These are phyloP conservation scores for Dryadula phaetusa DNA, from an alignment of 2,888 invertebrate genomes.

Conservation along the genomic window DNA sequence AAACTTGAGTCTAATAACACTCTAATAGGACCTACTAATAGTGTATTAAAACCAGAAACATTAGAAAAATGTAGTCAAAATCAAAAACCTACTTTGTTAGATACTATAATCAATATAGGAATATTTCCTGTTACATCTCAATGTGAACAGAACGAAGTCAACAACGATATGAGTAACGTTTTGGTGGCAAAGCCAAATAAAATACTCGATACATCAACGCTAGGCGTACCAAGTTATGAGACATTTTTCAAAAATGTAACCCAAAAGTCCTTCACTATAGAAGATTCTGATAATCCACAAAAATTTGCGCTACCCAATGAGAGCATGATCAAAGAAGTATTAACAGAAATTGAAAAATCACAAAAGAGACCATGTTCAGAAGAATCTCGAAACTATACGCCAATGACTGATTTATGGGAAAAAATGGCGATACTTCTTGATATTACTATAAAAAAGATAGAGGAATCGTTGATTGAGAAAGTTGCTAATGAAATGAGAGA, in stretches of 20 bases:
- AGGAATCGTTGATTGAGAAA: conserved; percentile 62
- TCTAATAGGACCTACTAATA: conserved; percentile 47
- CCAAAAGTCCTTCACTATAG: conserved; percentile 51
- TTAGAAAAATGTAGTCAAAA: conserved; percentile 16
- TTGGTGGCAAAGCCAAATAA: conserved; percentile 42
- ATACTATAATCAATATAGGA: conserved; percentile 56
- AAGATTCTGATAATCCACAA: conserved; percentile 44
- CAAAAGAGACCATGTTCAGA: conserved; percentile 52
- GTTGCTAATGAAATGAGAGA: conserved; percentile 62
- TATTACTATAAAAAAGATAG: conserved; percentile 37
- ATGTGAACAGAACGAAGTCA: conserved; percentile 3
- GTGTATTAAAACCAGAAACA: conserved; percentile 13
- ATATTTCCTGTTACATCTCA: conserved; percentile 48
- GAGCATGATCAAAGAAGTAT: conserved; percentile 53
- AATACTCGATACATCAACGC: conserved; percentile 41
- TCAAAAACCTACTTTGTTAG: conserved; percentile 47
- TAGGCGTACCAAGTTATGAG: conserved; percentile 43
- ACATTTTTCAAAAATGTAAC: conserved; percentile 50
- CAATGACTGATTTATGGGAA: conserved; percentile 62
- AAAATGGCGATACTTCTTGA: conserved; percentile 60
- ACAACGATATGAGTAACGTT: conserved; percentile 36
- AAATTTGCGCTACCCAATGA: conserved; percentile 59
- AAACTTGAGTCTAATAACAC: conserved; percentile 50
- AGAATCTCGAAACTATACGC: conserved; percentile 51
- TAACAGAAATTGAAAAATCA: conserved; percentile 51